Conservation (phyloP, 2,113 vertebrate species). For the Cepphus grylle region DNA sequence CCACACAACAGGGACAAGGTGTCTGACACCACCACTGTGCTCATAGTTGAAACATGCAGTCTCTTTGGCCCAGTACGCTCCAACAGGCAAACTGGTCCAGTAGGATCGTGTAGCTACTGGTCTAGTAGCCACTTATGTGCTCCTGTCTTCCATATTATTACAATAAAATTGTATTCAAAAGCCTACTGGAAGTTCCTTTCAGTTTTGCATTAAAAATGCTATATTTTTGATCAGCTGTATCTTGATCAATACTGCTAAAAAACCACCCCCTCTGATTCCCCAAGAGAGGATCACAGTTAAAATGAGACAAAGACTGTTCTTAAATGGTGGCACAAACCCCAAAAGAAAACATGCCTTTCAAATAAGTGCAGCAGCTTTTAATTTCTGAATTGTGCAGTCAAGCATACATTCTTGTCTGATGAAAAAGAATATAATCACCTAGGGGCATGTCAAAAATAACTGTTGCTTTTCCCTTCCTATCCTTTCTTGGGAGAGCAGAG, state of each 20-base stretch:
- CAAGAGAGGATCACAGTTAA: constrained; percentile 12
- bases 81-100: neutral
- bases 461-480: constrained; percentile 42
- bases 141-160: neutral
- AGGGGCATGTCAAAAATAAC: constrained; percentile 52
- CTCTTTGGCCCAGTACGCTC: neutral
- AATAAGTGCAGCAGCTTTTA: constrained; percentile 40
- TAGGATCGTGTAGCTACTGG: neutral
- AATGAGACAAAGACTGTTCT: constrained; percentile 23
- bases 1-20: neutral
- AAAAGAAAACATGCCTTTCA: constrained; percentile 54
- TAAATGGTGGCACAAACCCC: constrained; percentile 51
- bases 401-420: constrained; percentile 50
- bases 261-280: neutral
- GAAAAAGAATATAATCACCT: constrained; percentile 47
- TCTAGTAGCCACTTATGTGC: neutral
- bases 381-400: constrained; percentile 43
- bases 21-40: neutral
- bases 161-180: neutral
- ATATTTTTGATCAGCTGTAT: neutral
- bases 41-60: accelerated
- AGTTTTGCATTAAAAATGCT: neutral
- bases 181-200: neutral
- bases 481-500: constrained; percentile 38
- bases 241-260: neutral